Conservation (phyloP, 2,113 vertebrate species). For the Axis porcinus region DNA sequence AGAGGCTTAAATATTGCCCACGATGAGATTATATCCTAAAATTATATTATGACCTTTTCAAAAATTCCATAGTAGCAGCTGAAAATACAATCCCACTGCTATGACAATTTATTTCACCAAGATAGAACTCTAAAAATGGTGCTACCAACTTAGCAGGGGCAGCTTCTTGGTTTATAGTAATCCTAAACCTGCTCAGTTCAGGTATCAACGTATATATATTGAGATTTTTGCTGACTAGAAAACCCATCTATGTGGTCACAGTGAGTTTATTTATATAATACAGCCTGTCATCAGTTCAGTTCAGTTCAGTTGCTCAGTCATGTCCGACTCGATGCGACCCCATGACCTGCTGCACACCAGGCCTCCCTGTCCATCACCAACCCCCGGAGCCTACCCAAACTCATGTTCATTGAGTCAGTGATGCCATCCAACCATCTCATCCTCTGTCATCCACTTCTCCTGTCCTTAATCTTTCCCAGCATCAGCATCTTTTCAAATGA, state of each 20-base stretch:
- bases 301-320: not conserved
- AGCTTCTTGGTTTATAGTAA: not conserved
- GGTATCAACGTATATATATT: not conserved
- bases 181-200: not conserved
- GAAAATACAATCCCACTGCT: not conserved
- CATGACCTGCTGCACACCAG: not conserved
- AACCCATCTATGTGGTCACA: not conserved
- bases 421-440: not conserved
- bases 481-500: not conserved
- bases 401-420: not conserved
- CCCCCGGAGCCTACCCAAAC: accelerated
- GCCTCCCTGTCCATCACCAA: not conserved
- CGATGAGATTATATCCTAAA: not conserved
- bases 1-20: not conserved
- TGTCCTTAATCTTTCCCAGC: not conserved
- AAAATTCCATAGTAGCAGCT: not conserved
- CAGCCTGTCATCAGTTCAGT: not conserved
- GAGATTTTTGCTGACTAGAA: not conserved
- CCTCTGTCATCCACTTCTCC: not conserved
- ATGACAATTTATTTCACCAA: not conserved
- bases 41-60: not conserved
- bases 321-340: not conserved
- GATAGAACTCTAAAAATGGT: not conserved
- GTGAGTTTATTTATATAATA: not conserved
- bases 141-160: not conserved